Evolutionary conservation across 2,888 invertebrate species (phyloP).

Genomic region (Drosophila lutescens): DNA sequence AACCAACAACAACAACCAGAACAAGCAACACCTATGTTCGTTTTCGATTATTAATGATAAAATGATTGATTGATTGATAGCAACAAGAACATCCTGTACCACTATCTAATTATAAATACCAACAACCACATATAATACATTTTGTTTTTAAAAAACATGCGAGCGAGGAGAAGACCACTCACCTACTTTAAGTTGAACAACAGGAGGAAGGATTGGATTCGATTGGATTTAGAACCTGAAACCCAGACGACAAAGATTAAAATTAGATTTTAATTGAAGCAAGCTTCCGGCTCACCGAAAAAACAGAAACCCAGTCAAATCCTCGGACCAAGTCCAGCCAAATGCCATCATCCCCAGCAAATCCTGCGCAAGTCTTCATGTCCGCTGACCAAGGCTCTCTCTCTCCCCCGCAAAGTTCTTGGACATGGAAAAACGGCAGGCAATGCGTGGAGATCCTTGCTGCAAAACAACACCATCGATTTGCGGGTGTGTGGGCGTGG

Average conservation of each 20-base stretch:
- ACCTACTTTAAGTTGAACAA: conserved; percentile 81
- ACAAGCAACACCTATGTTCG: conserved; percentile 70
- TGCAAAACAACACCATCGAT: conserved; percentile 17
- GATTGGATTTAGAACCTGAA: conserved; percentile 9
- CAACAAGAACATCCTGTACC: conserved; percentile 74
- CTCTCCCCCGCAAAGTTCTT: conserved; percentile 55
- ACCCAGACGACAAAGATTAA: conserved; percentile 36
- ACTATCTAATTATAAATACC: conserved; percentile 82
- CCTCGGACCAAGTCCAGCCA: conserved; percentile 3
- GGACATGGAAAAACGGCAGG: conserved; percentile 47
- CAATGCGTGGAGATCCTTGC: conserved; percentile 29
- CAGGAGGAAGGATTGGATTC: conserved; percentile 26
- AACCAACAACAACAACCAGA: conserved; percentile 66
- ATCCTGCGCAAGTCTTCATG: conserved; percentile 14
- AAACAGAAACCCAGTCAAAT: conserved; percentile 2
- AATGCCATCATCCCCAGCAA: neutral
- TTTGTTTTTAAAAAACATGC: conserved; percentile 84
- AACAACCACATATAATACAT: conserved; percentile 81
- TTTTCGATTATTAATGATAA: conserved; percentile 79
- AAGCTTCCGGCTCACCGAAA: conserved; percentile 35
- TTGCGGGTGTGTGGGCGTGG: conserved; percentile 15
- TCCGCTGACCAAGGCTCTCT: conserved; percentile 56
- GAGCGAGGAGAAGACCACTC: conserved; percentile 47
- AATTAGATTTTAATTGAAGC: conserved; percentile 61
- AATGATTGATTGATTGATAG: conserved; percentile 66